Percentiles rank a stretch among this genome's conserved stretches.
Conservation (phyloP, 2,113 vertebrate species). For the Cyprinodon variegatus region DNA sequence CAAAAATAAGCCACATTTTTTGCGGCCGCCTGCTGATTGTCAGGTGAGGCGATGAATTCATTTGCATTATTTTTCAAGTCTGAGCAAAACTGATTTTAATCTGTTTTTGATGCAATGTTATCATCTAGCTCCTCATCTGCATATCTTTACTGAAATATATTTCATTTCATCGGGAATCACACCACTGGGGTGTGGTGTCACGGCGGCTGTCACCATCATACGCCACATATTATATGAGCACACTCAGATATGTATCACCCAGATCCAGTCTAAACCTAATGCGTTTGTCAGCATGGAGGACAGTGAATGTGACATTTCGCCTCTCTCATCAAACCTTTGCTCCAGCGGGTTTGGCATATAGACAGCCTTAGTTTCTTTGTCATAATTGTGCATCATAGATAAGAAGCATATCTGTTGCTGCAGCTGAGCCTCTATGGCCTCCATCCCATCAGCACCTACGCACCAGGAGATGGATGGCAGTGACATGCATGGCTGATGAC, state of each 20-base stretch:
- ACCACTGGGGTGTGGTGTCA: slow-evolving; percentile 15
- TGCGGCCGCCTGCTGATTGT: slow-evolving; percentile 57
- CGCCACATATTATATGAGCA: slow-evolving; percentile 6
- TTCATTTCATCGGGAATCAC: slow-evolving; percentile 46
- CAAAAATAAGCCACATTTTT: slow-evolving; percentile 45
- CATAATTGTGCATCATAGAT: slow-evolving; percentile 71
- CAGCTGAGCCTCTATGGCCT: slow-evolving; percentile 60
- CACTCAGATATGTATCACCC: slow-evolving; percentile 41
- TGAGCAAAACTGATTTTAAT: slow-evolving; percentile 68
- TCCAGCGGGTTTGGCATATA: slow-evolving; percentile 58
- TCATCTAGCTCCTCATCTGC: slow-evolving; percentile 61
- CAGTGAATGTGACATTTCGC: slow-evolving; percentile 49
- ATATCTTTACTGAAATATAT: slow-evolving; percentile 65
- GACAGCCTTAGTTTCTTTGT: slow-evolving; percentile 57
- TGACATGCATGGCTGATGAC: slow-evolving; percentile 68
- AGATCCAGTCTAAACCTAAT: slow-evolving; percentile 34
- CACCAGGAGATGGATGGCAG: slow-evolving; percentile 42
- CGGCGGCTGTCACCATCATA: slow-evolving; percentile 30
- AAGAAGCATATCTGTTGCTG: slow-evolving; percentile 68
- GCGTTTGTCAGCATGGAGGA: slow-evolving; percentile 38
- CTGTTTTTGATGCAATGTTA: slow-evolving; percentile 56
- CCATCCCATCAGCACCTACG: slow-evolving; percentile 63
- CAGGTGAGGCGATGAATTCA: slow-evolving; percentile 70
- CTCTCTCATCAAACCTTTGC: slow-evolving; percentile 47
- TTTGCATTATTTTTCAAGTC: slow-evolving; percentile 65